Conservation (phyloP, 2,888 invertebrate species). For the Tridacna crocea region DNA sequence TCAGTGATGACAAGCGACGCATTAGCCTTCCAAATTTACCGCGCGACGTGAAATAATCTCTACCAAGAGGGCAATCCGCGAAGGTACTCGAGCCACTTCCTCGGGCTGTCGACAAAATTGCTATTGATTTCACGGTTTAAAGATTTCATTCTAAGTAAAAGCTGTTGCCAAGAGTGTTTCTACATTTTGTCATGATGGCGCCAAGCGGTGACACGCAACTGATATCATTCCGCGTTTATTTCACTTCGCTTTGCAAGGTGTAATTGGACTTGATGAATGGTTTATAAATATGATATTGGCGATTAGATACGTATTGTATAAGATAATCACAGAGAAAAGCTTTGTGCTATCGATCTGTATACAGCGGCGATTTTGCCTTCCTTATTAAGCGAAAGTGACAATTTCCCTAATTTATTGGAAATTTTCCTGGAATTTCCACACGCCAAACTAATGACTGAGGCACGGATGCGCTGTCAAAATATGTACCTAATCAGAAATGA, state of each 20-base stretch:
- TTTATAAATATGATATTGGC: neutral
- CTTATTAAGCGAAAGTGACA: conserved; percentile 4
- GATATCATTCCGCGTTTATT: neutral
- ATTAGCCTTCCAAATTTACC: neutral
- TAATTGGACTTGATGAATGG: neutral
- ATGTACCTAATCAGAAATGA: no score
- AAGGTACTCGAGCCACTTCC: conserved; percentile 1
- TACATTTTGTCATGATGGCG: neutral
- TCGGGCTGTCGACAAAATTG: conserved; percentile 22
- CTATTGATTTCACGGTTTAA: conserved; percentile 34
- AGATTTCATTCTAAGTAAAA: conserved; percentile 24
- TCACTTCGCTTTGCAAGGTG: neutral
- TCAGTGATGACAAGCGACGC: neutral
- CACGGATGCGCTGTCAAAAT: neutral
- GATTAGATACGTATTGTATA: neutral
- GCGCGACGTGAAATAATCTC: neutral
- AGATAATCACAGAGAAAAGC: neutral
- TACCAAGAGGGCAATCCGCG: neutral
- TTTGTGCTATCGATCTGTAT: neutral
- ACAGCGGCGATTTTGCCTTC: neutral
- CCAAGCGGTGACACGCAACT: neutral
- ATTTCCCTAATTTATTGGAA: conserved; percentile 5
- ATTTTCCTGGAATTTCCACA: neutral
- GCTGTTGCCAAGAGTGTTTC: conserved; percentile 22
- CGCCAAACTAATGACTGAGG: neutral